These are phyloP conservation scores for Pyralis farinalis DNA, from an alignment of 2,888 invertebrate genomes.

Conservation along the genomic window DNA sequence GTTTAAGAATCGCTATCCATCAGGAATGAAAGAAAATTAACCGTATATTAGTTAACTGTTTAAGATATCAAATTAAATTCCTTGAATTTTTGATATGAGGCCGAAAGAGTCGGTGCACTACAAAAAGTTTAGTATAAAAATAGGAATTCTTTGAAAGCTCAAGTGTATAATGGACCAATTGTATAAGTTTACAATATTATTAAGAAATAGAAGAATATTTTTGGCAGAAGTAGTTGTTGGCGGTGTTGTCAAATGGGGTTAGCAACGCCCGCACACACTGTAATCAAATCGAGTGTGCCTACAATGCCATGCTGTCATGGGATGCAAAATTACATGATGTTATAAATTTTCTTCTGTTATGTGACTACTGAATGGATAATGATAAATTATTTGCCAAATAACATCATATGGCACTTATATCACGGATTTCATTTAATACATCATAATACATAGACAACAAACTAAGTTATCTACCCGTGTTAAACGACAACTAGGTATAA, in stretches of 20 bases:
- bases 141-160: conserved; percentile 74
- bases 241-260: background rate
- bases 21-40: conserved; percentile 44
- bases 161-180: conserved; percentile 72
- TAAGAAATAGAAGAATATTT: conserved; percentile 12
- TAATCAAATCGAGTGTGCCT: conserved; percentile 3
- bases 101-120: conserved; percentile 54
- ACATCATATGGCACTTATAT: conserved; percentile 64
- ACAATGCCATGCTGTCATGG: conserved; percentile 49
- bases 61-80: conserved; percentile 41
- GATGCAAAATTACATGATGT: conserved; percentile 33
- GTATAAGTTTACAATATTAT: conserved; percentile 1
- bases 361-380: conserved; percentile 22
- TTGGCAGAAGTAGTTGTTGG: conserved; percentile 10
- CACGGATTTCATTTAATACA: conserved; percentile 49
- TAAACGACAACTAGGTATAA: conserved; percentile 53
- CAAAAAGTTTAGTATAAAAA: conserved; percentile 74
- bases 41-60: conserved; percentile 33
- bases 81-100: conserved; percentile 67
- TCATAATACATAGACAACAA: conserved; percentile 35
- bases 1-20: conserved; percentile 31
- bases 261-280: background rate
- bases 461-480: conserved; percentile 50
- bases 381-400: conserved; percentile 42
- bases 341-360: conserved; percentile 6